These are phyloP conservation scores for Ginglymostoma cirratum DNA, from an alignment of 2,113 vertebrate genomes.

Conservation along the genomic window DNA sequence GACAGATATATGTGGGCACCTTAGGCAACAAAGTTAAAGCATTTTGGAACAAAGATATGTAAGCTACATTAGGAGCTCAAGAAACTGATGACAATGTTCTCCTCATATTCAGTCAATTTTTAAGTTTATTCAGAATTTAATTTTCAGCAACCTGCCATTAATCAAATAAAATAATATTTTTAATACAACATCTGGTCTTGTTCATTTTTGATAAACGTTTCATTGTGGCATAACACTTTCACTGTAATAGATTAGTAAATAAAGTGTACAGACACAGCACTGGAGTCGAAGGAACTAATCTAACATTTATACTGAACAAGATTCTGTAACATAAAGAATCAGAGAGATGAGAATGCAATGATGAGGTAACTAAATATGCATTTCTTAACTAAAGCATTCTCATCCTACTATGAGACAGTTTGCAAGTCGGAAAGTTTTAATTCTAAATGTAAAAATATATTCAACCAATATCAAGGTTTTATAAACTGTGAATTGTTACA, in stretches of 20 bases:
- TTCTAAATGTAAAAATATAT: neutral
- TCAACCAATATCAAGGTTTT: neutral
- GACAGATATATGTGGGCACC: neutral
- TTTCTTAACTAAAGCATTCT: slow-evolving; percentile 47
- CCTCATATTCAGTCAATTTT: neutral
- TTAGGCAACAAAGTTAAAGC: neutral
- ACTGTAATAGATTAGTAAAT: slow-evolving; percentile 50
- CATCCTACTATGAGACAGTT: slow-evolving; percentile 47
- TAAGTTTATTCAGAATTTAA: slow-evolving; percentile 4
- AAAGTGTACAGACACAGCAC: slow-evolving; percentile 47
- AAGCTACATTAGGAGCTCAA: neutral
- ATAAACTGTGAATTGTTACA: neutral
- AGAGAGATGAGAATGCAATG: slow-evolving; percentile 51
- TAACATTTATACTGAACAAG: slow-evolving; percentile 55
- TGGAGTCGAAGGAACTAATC: slow-evolving; percentile 47
- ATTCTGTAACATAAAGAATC: slow-evolving; percentile 44
- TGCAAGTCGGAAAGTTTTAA: slow-evolving; percentile 39
- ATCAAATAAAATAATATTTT: neutral
- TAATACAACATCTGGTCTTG: neutral
- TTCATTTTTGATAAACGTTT: slow-evolving; percentile 45
- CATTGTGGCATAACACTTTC: slow-evolving; percentile 48
- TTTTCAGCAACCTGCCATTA: neutral
- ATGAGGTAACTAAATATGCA: slow-evolving; percentile 50
- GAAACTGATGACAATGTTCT: neutral
- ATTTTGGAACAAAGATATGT: neutral